phyloP scores from a whole-genome alignment of 2,113 vertebrate genomes.

The Eptesicus fuscus region DNA sequence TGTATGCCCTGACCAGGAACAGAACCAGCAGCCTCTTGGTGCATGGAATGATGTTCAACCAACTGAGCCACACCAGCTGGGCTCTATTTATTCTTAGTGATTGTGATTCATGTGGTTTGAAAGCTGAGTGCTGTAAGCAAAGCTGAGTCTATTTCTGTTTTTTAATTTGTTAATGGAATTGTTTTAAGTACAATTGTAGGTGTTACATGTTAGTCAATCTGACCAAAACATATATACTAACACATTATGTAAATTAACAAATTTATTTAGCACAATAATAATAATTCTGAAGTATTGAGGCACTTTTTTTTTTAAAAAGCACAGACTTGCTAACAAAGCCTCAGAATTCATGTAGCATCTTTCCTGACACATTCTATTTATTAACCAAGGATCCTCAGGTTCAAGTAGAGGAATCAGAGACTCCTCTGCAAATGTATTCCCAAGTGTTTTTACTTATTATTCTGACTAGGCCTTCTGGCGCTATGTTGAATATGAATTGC shows the following conservation, averaged over 20 bases:
- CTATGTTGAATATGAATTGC: not conserved
- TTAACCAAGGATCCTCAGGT: not conserved
- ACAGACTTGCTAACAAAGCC: not conserved
- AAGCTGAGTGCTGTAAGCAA: not conserved
- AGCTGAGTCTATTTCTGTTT: not conserved
- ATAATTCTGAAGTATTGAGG: not conserved
- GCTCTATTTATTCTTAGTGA: not conserved
- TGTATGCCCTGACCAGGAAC: too few species aligned
- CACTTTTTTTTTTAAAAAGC: not conserved
- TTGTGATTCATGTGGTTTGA: slow-evolving; percentile 3
- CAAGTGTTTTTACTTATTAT: not conserved
- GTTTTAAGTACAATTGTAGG: slow-evolving; percentile 15
- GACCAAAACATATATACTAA: slow-evolving; percentile 37
- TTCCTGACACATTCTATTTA: not conserved
- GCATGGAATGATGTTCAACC: not conserved
- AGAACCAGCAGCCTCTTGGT: not conserved
- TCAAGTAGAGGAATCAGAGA: not conserved
- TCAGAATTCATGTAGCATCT: not conserved
- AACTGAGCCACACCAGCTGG: not conserved
- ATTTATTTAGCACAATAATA: slow-evolving; percentile 2
- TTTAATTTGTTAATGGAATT: slow-evolving; percentile 32
- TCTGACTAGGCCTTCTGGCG: not conserved
- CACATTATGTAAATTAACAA: slow-evolving; percentile 38
- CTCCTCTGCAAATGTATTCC: not conserved
- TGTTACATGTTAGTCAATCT: slow-evolving; percentile 14